Evolutionary conservation across 2,113 vertebrate genomes (phyloP).

Genomic region (Apteryx mantelli): DNA sequence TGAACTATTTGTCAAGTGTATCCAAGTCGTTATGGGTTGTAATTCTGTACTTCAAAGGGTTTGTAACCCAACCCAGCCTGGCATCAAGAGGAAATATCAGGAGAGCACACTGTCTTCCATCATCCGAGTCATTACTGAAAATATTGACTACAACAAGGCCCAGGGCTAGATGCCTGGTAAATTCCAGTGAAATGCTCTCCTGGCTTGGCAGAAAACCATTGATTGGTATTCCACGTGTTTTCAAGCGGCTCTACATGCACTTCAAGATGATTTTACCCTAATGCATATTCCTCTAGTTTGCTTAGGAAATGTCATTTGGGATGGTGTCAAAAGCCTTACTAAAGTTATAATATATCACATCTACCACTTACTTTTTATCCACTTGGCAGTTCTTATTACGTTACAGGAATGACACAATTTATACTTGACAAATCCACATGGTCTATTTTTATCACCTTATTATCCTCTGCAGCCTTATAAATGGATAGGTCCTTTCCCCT

Average conservation of each 20-base stretch:
- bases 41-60: not conserved
- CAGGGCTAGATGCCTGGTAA: not conserved
- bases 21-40: not conserved
- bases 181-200: not conserved
- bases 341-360: not conserved
- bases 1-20: not conserved
- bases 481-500: not conserved
- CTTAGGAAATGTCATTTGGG: not conserved
- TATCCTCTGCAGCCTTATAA: not conserved
- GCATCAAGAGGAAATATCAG: not conserved
- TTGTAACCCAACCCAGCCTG: not conserved
- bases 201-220: not conserved
- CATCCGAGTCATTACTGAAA: not conserved
- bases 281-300: not conserved
- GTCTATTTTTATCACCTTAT: slow-evolving; percentile 35
- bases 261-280: not conserved
- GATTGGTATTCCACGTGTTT: not conserved
- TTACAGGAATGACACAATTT: not conserved
- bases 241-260: not conserved
- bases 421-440: not conserved
- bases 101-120: not conserved
- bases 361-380: not conserved
- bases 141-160: not conserved
- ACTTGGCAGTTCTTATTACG: not conserved
- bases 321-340: not conserved